Percentiles rank a stretch among this genome's conserved stretches.
These are phyloP conservation scores for Rhincodon typus DNA, from an alignment of 2,797 vertebrate species.

Conservation along the genomic window DNA sequence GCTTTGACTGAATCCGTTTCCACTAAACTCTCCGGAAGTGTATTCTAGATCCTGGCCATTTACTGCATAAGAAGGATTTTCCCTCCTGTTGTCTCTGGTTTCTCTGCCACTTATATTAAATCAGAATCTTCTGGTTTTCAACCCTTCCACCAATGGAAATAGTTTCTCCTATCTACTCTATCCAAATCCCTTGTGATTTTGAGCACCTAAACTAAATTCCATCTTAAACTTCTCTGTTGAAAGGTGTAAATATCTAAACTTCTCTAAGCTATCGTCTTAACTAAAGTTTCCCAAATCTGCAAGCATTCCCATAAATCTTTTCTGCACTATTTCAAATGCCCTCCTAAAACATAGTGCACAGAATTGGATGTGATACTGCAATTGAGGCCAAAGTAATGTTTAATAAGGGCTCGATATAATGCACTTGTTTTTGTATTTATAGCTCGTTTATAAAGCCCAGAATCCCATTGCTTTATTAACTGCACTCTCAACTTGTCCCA, in stretches of 20 bases:
- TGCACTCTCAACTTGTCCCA: background rate
- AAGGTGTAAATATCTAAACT: background rate
- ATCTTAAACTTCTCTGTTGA: background rate
- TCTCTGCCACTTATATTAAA: no score
- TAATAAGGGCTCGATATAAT: background rate
- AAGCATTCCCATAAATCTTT: background rate
- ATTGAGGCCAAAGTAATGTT: background rate
- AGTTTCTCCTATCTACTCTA: background rate
- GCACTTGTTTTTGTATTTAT: background rate
- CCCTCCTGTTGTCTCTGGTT: no score
- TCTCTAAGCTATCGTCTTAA: background rate
- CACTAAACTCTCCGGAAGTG: no score
- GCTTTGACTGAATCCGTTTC: no score
- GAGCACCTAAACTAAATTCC: background rate
- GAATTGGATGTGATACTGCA: background rate
- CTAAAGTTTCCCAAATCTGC: background rate
- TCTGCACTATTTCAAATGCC: background rate
- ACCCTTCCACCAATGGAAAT: background rate
- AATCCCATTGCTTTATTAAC: background rate
- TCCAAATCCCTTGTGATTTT: background rate
- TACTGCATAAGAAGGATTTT: no score
- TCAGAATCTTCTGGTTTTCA: background rate
- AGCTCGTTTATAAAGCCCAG: background rate
- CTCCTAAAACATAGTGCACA: background rate
- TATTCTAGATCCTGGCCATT: no score